phyloP scores from a whole-genome alignment of 2,113 vertebrate species.

The Brevimyrus niger region DNA sequence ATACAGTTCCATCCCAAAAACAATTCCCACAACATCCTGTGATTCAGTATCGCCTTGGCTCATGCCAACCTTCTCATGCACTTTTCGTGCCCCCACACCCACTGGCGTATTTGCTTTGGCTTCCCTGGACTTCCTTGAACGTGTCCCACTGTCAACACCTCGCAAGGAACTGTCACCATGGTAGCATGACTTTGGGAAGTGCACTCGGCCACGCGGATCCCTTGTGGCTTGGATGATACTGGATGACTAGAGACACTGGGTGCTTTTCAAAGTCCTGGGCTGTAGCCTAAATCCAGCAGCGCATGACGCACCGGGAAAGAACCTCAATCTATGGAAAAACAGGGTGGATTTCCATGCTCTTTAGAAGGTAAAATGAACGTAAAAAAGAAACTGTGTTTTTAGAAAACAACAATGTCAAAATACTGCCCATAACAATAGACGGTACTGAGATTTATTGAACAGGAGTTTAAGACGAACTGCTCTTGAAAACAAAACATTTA shows the following conservation, averaged over 20 bases:
- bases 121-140: neutral
- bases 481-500: constrained; percentile 8
- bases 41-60: neutral
- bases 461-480: neutral
- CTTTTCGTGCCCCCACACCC: neutral
- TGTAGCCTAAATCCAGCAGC: neutral
- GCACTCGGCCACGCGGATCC: neutral
- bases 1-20: neutral
- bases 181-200: neutral
- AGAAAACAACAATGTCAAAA: neutral
- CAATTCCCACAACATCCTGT: neutral
- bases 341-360: neutral
- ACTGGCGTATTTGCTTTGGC: neutral
- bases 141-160: neutral
- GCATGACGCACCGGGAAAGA: neutral
- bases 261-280: neutral
- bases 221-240: neutral
- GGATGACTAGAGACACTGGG: neutral
- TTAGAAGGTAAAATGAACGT: neutral
- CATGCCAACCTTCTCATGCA: neutral
- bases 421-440: neutral
- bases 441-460: neutral
- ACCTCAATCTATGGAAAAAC: neutral
- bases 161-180: neutral
- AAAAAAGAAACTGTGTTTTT: neutral